phyloP scores from a whole-genome alignment of 2,888 invertebrate species.

The Polyommatus icarus region DNA sequence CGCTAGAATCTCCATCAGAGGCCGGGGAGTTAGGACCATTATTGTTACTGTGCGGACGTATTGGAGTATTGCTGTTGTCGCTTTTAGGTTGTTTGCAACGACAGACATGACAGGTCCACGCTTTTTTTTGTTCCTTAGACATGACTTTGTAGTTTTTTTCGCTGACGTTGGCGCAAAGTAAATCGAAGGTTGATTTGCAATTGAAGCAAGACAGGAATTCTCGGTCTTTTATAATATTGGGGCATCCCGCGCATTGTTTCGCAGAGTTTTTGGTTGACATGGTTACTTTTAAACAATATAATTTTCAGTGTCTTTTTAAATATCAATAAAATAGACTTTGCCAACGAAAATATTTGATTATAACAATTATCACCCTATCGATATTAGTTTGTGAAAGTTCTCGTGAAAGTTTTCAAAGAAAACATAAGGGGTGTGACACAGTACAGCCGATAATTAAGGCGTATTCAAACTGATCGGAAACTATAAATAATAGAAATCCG shows the following conservation, averaged over 20 bases:
- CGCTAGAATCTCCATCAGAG: background rate
- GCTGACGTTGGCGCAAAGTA: slow-evolving; percentile 31
- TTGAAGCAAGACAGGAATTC: background rate
- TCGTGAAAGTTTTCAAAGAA: slow-evolving; percentile 64
- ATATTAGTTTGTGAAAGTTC: slow-evolving; percentile 57
- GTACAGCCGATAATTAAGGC: slow-evolving; percentile 77
- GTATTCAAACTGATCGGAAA: slow-evolving; percentile 79
- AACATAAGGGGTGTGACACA: slow-evolving; percentile 67
- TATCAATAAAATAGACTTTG: background rate
- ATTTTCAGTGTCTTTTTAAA: background rate
- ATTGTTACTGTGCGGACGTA: slow-evolving; percentile 11
- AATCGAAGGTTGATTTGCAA: slow-evolving; percentile 6
- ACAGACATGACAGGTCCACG: slow-evolving; percentile 29
- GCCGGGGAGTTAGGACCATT: background rate
- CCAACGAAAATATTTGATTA: slow-evolving; percentile 21
- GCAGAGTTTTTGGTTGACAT: background rate
- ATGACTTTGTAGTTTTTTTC: slow-evolving; percentile 21
- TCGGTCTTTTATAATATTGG: background rate
- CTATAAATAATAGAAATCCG: slow-evolving; percentile 77
- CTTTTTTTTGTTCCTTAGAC: slow-evolving; percentile 11
- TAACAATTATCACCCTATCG: slow-evolving; percentile 36
- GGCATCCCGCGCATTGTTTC: background rate
- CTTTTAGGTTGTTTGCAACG: slow-evolving; percentile 25
- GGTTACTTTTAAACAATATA: background rate
- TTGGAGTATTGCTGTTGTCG: slow-evolving; percentile 32